phyloP scores from a whole-genome alignment of 2,888 invertebrate species.

The Brachycybe producta region DNA sequence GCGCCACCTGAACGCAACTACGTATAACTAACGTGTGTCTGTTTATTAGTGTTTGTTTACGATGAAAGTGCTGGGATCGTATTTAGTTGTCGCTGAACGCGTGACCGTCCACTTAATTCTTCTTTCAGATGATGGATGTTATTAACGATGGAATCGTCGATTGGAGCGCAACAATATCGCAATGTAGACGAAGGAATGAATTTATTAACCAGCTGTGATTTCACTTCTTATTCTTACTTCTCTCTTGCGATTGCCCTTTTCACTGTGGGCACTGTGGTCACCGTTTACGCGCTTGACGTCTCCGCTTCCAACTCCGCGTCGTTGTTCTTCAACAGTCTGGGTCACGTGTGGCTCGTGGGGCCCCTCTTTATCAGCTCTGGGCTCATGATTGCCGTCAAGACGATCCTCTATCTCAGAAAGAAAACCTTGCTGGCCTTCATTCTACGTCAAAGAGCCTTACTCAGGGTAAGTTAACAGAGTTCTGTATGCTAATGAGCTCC shows the following conservation, averaged over 20 bases:
- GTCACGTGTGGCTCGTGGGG: constrained; percentile 25
- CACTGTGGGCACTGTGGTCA: constrained; percentile 24
- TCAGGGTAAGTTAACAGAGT: constrained; percentile 20
- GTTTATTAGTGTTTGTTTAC: too few species aligned
- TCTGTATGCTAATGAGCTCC: background rate
- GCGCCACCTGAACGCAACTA: too few species aligned
- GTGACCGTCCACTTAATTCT: too few species aligned
- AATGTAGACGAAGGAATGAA: too few species aligned
- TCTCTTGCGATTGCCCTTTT: constrained; percentile 23
- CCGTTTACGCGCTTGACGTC: constrained; percentile 22
- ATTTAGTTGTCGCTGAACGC: too few species aligned
- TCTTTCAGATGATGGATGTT: too few species aligned
- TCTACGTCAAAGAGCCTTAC: constrained; percentile 22
- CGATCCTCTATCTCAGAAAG: constrained; percentile 23
- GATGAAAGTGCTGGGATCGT: too few species aligned
- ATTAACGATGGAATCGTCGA: too few species aligned
- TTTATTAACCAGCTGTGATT: constrained; percentile 20
- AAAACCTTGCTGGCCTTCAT: constrained; percentile 23
- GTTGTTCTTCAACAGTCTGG: constrained; percentile 21
- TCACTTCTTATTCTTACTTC: constrained; percentile 24
- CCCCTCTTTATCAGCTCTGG: constrained; percentile 25
- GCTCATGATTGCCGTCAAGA: constrained; percentile 25
- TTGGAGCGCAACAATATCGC: too few species aligned
- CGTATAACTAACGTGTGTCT: too few species aligned
- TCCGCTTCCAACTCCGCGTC: constrained; percentile 20